A percentile compares a stretch with the other conserved stretches of the same genome.
Evolutionary conservation across 2,888 invertebrate species (phyloP).

Genomic region (Axea sp.): DNA sequence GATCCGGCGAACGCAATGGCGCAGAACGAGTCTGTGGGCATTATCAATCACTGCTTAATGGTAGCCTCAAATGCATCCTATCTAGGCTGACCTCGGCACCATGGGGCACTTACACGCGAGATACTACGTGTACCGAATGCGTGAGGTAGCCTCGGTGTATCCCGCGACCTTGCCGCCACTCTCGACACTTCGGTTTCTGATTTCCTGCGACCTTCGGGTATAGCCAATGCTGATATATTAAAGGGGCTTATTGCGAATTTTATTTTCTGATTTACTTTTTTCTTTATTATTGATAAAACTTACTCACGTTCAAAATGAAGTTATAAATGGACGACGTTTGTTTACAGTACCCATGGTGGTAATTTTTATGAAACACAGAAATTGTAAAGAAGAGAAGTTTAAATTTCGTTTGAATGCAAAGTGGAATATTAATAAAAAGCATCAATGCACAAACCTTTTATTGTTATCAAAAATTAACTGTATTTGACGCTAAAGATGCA

Average conservation of each 20-base stretch:
- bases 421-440: no score
- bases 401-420: no score
- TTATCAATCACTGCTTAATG: constrained; percentile 75
- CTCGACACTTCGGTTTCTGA: constrained; percentile 41
- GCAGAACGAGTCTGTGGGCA: constrained; percentile 73
- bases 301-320: no score
- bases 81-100: constrained; percentile 62
- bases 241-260: constrained; percentile 6
- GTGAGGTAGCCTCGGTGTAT: constrained; percentile 34
- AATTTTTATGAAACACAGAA: no score
- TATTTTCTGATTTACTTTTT: not conserved
- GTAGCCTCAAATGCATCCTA: constrained; percentile 72
- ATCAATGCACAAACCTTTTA: no score
- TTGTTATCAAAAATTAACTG: no score
- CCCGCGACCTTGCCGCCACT: constrained; percentile 46
- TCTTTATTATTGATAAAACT: no score
- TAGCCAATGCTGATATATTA: constrained; percentile 17
- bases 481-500: no score
- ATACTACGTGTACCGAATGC: constrained; percentile 52
- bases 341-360: no score
- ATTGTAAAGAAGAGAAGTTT: no score
- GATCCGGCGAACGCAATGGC: constrained; percentile 69
- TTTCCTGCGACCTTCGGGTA: constrained; percentile 32
- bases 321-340: no score
- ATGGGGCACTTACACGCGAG: constrained; percentile 49